A percentile compares a stretch with the other conserved stretches of the same genome.
These are phyloP conservation scores for Lepidostoma basale DNA, from an alignment of 1,140 invertebrate species.

Conservation along the genomic window DNA sequence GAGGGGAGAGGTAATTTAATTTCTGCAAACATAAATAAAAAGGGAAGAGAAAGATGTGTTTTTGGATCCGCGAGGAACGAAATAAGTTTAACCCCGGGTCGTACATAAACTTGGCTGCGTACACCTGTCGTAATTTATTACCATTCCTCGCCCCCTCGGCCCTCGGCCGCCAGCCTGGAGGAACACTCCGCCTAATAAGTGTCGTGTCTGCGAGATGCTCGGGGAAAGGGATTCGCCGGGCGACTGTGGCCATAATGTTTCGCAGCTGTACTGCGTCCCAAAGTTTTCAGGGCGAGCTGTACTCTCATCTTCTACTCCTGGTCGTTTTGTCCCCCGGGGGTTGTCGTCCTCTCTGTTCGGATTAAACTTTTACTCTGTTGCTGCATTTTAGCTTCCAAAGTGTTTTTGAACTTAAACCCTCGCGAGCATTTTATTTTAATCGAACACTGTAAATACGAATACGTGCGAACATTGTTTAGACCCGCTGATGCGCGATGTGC, in stretches of 20 bases:
- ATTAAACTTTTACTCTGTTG: constrained; percentile 30
- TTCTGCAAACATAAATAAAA: constrained; percentile 44
- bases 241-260: neutral
- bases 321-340: too few species aligned
- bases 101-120: constrained; percentile 43
- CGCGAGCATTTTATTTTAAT: too few species aligned
- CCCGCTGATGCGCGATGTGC: too few species aligned
- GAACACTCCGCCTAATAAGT: constrained; percentile 35
- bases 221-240: neutral
- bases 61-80: constrained; percentile 32
- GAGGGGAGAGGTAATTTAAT: constrained; percentile 39
- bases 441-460: too few species aligned
- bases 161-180: neutral
- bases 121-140: constrained; percentile 46
- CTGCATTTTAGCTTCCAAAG: constrained; percentile 14
- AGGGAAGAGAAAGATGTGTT: constrained; percentile 27
- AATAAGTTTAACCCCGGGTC: constrained; percentile 45
- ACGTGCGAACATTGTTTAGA: too few species aligned
- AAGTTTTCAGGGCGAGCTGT: too few species aligned
- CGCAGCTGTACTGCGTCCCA: too few species aligned
- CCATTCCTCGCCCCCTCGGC: constrained; percentile 6
- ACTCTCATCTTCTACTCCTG: too few species aligned
- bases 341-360: too few species aligned
- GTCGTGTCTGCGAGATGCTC: neutral
- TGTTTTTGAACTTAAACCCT: neutral